Evolutionary conservation across 1,140 invertebrate genomes (phyloP).

Genomic region (Helicoverpa zea): DNA sequence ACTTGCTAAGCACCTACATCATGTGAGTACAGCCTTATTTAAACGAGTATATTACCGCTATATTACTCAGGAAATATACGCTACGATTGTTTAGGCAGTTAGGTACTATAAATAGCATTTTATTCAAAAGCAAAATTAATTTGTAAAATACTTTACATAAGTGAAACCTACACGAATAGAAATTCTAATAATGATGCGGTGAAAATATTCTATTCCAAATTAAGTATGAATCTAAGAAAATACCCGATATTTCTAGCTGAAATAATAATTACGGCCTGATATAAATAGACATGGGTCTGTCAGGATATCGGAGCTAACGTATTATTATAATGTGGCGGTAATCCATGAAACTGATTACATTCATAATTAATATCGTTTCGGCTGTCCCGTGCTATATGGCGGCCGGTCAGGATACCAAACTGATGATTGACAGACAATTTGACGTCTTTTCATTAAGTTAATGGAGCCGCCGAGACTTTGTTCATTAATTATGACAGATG

Average conservation of each 20-base stretch:
- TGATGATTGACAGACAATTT: slow-evolving; percentile 59
- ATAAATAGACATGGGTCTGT: background rate
- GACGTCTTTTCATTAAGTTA: slow-evolving; percentile 63
- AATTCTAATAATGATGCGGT: no score
- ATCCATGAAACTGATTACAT: slow-evolving; percentile 41
- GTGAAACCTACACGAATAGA: no score
- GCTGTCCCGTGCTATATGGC: slow-evolving; percentile 36
- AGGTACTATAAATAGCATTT: no score
- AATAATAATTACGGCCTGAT: background rate
- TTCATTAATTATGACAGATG: slow-evolving; percentile 67
- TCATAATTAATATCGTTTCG: slow-evolving; percentile 49
- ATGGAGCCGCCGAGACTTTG: slow-evolving; percentile 57
- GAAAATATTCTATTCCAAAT: no score
- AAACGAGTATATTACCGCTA: slow-evolving; percentile 24
- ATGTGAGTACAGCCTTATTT: slow-evolving; percentile 39
- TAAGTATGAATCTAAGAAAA: background rate
- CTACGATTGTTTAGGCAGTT: background rate
- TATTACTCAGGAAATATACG: background rate
- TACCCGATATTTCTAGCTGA: background rate
- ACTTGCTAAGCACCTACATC: slow-evolving; percentile 31
- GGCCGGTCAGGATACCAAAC: slow-evolving; percentile 2
- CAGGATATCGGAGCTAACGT: background rate
- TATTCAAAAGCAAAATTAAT: no score
- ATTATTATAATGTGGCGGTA: slow-evolving; percentile 43
- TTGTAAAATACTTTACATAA: no score